These are phyloP conservation scores for Platynereis dumerilii DNA, from an alignment of 2,888 invertebrate species.

Conservation along the genomic window DNA sequence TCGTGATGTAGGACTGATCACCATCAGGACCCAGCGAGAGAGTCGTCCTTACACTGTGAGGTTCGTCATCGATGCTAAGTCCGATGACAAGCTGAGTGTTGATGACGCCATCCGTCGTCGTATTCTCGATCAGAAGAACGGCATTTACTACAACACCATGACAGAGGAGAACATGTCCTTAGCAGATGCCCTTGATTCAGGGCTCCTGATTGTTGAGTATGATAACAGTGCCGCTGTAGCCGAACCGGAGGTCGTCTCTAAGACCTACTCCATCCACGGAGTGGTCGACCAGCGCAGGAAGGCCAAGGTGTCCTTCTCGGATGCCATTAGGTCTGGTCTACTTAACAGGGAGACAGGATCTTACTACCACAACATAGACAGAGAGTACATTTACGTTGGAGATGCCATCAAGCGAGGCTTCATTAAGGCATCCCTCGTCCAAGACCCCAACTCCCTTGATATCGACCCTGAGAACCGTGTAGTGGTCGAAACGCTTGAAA, in stretches of 20 bases:
- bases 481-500: slow-evolving; percentile 49
- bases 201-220: slow-evolving; percentile 37
- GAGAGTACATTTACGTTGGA: slow-evolving; percentile 49
- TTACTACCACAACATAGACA: slow-evolving; percentile 53
- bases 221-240: slow-evolving; percentile 27
- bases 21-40: slow-evolving; percentile 49
- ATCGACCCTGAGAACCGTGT: slow-evolving; percentile 56
- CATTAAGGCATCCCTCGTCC: slow-evolving; percentile 56
- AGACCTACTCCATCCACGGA: slow-evolving; percentile 58
- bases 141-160: slow-evolving; percentile 28
- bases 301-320: slow-evolving; percentile 39
- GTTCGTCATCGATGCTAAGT: slow-evolving; percentile 32
- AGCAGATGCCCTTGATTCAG: slow-evolving; percentile 39
- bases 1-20: slow-evolving; percentile 57
- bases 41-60: slow-evolving; percentile 23
- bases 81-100: slow-evolving; percentile 28
- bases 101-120: slow-evolving; percentile 35
- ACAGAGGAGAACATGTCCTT: slow-evolving; percentile 27
- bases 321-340: slow-evolving; percentile 43
- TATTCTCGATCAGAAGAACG: slow-evolving; percentile 36
- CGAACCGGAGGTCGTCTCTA: slow-evolving; percentile 48
- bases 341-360: slow-evolving; percentile 50
- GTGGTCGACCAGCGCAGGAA: slow-evolving; percentile 52
- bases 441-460: slow-evolving; percentile 51
- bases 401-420: slow-evolving; percentile 61